A percentile compares a stretch with the other conserved stretches of the same genome.
phyloP scores from a whole-genome alignment of 2,113 vertebrate genomes.

The Catharus bicknelli region DNA sequence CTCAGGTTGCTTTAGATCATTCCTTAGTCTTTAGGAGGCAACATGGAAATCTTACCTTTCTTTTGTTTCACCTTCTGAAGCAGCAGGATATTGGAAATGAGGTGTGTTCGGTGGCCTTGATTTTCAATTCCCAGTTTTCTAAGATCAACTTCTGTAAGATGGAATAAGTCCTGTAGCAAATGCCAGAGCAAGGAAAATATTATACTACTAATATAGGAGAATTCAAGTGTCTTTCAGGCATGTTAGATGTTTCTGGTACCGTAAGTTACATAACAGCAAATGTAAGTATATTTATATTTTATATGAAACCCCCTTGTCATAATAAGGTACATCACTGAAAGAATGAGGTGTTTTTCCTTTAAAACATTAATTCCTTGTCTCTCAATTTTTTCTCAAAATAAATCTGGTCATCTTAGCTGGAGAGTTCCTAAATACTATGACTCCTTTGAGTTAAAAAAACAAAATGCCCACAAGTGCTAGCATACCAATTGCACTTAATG shows the following conservation, averaged over 20 bases:
- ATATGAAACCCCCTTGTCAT: not conserved
- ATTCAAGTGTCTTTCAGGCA: not conserved
- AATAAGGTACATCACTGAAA: not conserved
- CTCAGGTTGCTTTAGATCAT: not conserved
- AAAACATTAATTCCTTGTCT: not conserved
- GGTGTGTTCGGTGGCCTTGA: conserved; percentile 71
- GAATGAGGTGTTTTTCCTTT: not conserved
- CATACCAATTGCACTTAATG: not conserved
- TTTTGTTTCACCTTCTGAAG: conserved; percentile 75
- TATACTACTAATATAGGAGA: not conserved
- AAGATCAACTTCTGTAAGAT: conserved; percentile 76
- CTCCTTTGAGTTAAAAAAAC: not conserved
- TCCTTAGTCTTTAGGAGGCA: not conserved
- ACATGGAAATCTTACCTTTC: conserved; percentile 62
- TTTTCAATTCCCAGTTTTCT: conserved; percentile 77
- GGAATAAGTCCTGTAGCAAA: conserved; percentile 75
- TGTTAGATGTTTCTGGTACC: not conserved
- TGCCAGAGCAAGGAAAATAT: not conserved
- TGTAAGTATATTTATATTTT: not conserved
- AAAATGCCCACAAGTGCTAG: not conserved
- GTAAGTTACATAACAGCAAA: not conserved
- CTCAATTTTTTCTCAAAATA: not conserved
- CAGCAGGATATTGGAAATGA: conserved; percentile 77
- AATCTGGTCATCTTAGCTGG: not conserved
- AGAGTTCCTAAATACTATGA: not conserved